A percentile compares a stretch with the other conserved stretches of the same genome.
phyloP scores from a whole-genome alignment of 1,140 invertebrate species.

The Babylonia areolata region DNA sequence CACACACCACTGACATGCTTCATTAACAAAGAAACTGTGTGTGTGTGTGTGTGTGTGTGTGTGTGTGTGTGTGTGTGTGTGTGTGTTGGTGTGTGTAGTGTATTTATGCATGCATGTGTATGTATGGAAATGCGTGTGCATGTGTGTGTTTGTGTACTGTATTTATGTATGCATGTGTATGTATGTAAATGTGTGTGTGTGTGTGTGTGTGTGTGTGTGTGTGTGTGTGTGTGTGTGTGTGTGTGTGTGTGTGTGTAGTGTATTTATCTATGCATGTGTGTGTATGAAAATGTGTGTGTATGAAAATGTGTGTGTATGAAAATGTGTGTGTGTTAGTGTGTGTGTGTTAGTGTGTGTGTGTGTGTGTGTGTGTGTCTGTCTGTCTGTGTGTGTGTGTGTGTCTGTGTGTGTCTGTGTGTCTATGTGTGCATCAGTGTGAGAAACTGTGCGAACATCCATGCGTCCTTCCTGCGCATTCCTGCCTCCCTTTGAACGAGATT shows the following conservation, averaged over 20 bases:
- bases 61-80: too few relatives aligned
- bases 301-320: neutral
- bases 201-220: neutral
- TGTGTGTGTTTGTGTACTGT: neutral
- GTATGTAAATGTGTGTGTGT: neutral
- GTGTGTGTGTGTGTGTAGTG: neutral
- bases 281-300: neutral
- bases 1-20: too few relatives aligned
- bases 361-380: constrained; percentile 20
- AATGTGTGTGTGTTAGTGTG: neutral
- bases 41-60: too few relatives aligned
- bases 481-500: neutral
- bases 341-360: constrained; percentile 28
- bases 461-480: neutral
- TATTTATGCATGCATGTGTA: too few relatives aligned
- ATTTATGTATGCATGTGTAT: neutral
- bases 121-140: neutral
- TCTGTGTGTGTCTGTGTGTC: constrained; percentile 5
- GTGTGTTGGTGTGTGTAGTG: too few relatives aligned
- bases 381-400: constrained; percentile 18
- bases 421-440: neutral
- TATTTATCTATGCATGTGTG: neutral
- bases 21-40: too few relatives aligned
- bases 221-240: too few relatives aligned
- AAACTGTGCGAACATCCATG: neutral